Evolutionary conservation across 2,113 vertebrate species (phyloP).

Genomic region (Platichthys stellatus): DNA sequence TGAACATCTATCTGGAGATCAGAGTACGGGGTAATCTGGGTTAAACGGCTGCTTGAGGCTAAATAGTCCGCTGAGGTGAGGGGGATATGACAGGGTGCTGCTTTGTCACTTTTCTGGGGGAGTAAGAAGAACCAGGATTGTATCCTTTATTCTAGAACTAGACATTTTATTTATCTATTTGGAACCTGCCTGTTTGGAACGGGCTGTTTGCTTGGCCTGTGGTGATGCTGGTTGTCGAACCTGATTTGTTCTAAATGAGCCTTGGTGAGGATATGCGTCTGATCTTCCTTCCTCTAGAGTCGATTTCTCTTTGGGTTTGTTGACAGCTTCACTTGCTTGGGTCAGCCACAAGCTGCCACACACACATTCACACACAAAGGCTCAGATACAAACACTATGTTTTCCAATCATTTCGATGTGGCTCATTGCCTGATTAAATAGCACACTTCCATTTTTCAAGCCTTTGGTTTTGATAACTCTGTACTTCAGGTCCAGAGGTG

Average conservation of each 20-base stretch:
- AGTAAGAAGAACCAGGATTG: not conserved
- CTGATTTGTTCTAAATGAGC: no score
- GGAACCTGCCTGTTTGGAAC: no score
- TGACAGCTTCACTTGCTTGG: not conserved
- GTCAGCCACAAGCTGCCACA: not conserved
- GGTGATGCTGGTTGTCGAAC: no score
- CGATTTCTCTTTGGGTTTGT: not conserved
- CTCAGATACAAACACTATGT: not conserved
- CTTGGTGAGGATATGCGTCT: no score
- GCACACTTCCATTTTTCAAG: not conserved
- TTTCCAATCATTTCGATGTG: not conserved
- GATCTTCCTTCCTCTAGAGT: no score
- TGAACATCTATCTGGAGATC: constrained; percentile 74
- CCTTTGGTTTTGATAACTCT: not conserved
- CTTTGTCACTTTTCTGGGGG: constrained; percentile 19
- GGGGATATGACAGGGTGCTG: constrained; percentile 22
- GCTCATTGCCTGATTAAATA: constrained; percentile 13
- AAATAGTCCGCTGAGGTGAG: constrained; percentile 36
- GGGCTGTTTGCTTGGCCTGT: no score
- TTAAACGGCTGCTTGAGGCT: constrained; percentile 67
- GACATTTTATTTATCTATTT: no score
- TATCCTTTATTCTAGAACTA: no score
- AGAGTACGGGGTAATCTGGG: constrained; percentile 68
- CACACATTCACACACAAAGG: not conserved
- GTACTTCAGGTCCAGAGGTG: not conserved